phyloP scores from a whole-genome alignment of 35 echinoderm and acorn worm genomes.

The Acanthaster planci region DNA sequence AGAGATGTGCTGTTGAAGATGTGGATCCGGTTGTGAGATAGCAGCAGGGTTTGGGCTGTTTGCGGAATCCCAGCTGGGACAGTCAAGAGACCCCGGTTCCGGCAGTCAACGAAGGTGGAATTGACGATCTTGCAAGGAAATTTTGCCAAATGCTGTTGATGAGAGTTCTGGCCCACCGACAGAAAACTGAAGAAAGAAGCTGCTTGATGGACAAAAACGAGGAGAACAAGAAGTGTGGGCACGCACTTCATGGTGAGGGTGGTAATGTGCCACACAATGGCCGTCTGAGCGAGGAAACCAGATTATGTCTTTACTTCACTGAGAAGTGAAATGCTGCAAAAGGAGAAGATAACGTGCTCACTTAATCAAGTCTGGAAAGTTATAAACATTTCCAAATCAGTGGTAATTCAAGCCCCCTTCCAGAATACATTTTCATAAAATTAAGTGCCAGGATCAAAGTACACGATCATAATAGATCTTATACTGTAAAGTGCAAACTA shows the following conservation, averaged over 20 bases:
- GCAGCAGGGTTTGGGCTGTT: slow-evolving; percentile 34
- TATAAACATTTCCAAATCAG: too few relatives aligned
- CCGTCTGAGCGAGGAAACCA: too few relatives aligned
- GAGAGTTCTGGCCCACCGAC: neutral
- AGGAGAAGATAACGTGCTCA: too few relatives aligned
- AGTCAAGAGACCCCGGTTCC: slow-evolving; percentile 40
- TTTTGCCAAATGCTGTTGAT: neutral
- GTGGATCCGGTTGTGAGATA: slow-evolving; percentile 65
- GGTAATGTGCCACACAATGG: too few relatives aligned
- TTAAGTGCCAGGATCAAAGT: too few relatives aligned
- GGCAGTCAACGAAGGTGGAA: slow-evolving; percentile 61
- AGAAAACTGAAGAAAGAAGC: neutral
- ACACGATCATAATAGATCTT: too few relatives aligned
- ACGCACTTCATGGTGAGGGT: slow-evolving; percentile 5
- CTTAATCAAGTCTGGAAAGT: too few relatives aligned
- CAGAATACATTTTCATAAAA: too few relatives aligned
- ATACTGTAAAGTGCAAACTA: too few relatives aligned
- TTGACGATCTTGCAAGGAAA: slow-evolving; percentile 38
- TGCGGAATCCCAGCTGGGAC: slow-evolving; percentile 55
- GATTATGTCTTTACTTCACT: too few relatives aligned
- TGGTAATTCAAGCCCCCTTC: too few relatives aligned
- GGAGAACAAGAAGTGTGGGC: neutral
- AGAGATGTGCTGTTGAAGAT: slow-evolving; percentile 38
- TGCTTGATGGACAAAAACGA: neutral
- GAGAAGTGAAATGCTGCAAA: too few relatives aligned